Percentiles rank a stretch among this genome's conserved stretches.
Conservation (phyloP, 2,113 vertebrate species). For the Brachyhypopomus gauderio region DNA sequence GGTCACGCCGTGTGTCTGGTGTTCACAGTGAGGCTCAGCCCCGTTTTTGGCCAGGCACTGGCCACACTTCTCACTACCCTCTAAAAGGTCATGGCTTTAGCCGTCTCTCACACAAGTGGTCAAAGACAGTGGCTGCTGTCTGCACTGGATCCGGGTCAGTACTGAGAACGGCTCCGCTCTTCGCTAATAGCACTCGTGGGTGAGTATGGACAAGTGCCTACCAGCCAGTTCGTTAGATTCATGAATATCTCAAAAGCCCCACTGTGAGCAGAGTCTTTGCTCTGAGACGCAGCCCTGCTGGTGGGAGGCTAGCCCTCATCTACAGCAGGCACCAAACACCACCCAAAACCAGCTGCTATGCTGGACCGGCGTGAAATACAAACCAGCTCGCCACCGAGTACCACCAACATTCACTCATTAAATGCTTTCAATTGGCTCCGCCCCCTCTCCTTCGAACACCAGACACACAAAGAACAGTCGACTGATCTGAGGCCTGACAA, state of each 20-base stretch:
- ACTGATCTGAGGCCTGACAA: constrained; percentile 34
- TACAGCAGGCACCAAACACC: neutral
- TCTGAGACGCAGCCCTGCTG: neutral
- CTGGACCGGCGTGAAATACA: neutral
- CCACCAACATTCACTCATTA: neutral
- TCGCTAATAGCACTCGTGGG: constrained; percentile 74
- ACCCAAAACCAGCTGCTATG: neutral
- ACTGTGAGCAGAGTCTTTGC: constrained; percentile 48
- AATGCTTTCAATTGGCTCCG: too few species aligned
- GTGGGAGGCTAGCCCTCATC: neutral
- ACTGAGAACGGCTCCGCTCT: constrained; percentile 72
- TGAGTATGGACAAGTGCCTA: constrained; percentile 60
- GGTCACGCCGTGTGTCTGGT: constrained; percentile 20
- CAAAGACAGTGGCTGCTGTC: constrained; percentile 34
- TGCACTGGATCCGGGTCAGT: constrained; percentile 70
- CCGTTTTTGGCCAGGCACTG: constrained; percentile 12
- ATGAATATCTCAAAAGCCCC: constrained; percentile 73
- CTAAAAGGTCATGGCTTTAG: constrained; percentile 63
- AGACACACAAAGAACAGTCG: neutral
- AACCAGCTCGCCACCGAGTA: neutral
- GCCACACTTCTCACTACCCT: constrained; percentile 53
- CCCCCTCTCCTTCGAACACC: too few species aligned
- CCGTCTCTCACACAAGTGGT: constrained; percentile 63
- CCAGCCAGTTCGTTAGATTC: constrained; percentile 48
- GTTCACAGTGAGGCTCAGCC: constrained; percentile 13